A percentile compares a stretch with the other conserved stretches of the same genome.
Conservation (phyloP, 2,797 vertebrate genomes). For the Tapirus indicus region DNA sequence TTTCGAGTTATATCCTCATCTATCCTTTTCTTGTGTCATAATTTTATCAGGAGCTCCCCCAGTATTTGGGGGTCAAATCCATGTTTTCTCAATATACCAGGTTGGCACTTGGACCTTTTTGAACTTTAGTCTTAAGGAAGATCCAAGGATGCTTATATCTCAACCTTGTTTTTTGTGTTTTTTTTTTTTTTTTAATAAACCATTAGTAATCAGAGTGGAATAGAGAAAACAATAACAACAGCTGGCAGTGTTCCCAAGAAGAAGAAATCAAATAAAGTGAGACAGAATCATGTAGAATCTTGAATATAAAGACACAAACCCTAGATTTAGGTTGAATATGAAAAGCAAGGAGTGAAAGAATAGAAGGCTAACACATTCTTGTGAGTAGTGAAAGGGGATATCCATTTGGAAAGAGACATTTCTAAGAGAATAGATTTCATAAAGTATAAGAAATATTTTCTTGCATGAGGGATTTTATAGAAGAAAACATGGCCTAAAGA, state of each 20-base stretch:
- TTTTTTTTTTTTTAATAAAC: not conserved
- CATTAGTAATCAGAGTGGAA: conserved; percentile 12
- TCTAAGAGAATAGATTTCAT: conserved; percentile 7
- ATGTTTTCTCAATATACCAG: not conserved
- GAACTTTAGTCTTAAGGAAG: conserved; percentile 19
- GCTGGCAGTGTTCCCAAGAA: not conserved
- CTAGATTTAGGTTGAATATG: not conserved
- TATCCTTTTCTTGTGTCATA: not conserved
- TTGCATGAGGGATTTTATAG: not conserved
- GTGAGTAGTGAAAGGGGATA: not conserved
- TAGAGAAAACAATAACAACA: conserved; percentile 32
- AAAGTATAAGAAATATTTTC: conserved; percentile 18
- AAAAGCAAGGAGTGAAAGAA: not conserved
- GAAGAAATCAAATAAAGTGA: conserved; percentile 6
- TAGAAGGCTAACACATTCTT: not conserved
- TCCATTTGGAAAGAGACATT: not conserved
- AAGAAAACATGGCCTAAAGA: not conserved
- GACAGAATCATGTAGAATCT: not conserved
- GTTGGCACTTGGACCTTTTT: not conserved
- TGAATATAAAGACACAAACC: not conserved
- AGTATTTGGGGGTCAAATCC: not conserved
- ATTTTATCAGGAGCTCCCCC: conserved; percentile 1
- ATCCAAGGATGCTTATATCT: not conserved
- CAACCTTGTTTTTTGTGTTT: not conserved
- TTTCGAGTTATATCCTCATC: not conserved